A percentile compares a stretch with the other conserved stretches of the same genome.
Evolutionary conservation across 1,140 invertebrate species (phyloP).

Genomic region (Melanaphis sacchari): DNA sequence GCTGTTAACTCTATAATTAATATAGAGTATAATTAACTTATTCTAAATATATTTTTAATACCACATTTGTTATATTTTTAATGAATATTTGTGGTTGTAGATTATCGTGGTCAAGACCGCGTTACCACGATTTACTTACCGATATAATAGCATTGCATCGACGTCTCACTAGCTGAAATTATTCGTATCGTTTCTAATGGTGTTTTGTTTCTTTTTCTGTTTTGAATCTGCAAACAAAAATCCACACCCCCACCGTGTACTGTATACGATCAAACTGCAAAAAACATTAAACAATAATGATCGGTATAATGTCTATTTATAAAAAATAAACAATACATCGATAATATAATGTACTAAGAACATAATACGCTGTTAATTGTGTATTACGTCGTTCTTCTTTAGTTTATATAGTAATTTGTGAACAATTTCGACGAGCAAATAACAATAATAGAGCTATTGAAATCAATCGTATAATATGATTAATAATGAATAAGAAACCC

Average conservation of each 20-base stretch:
- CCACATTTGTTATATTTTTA: neutral
- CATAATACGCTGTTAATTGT: neutral
- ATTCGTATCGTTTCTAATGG: constrained; percentile 30
- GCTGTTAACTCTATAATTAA: too few species aligned
- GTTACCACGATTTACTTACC: constrained; percentile 23
- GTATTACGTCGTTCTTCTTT: neutral
- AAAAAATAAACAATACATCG: constrained; percentile 46
- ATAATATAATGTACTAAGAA: neutral
- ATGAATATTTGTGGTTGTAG: neutral
- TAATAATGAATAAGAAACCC: neutral
- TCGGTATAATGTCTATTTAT: constrained; percentile 49
- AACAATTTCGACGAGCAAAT: neutral
- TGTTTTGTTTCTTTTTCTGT: constrained; percentile 53
- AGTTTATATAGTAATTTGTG: neutral
- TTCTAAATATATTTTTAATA: neutral
- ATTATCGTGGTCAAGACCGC: neutral
- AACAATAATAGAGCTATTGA: neutral
- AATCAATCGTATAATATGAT: neutral
- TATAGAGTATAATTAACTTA: neutral
- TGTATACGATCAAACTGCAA: constrained; percentile 58
- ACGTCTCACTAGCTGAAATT: constrained; percentile 29
- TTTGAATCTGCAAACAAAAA: constrained; percentile 57
- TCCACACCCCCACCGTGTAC: constrained; percentile 55
- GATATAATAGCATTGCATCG: constrained; percentile 11
- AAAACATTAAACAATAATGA: constrained; percentile 56